A percentile compares a stretch with the other conserved stretches of the same genome.
Conservation (phyloP, 2,113 vertebrate genomes). For the Cyprinodon brontotheroides region DNA sequence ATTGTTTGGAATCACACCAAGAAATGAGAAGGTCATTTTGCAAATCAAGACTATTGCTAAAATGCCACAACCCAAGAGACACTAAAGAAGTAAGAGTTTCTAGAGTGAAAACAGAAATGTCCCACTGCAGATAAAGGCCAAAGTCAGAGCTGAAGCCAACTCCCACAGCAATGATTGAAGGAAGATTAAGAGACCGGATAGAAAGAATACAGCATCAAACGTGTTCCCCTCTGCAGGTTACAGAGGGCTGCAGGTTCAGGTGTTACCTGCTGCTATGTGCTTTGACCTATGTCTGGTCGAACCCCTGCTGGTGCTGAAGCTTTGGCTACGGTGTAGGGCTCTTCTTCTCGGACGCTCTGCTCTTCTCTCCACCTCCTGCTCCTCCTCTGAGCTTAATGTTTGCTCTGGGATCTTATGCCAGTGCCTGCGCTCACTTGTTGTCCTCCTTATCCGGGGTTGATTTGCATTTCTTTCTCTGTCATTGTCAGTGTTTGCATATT, state of each 20-base stretch:
- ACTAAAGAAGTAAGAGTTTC: constrained; percentile 6
- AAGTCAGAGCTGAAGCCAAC: constrained; percentile 31
- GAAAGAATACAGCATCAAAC: constrained; percentile 25
- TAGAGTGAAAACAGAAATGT: constrained; percentile 12
- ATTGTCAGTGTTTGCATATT: constrained; percentile 1
- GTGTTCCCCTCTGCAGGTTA: constrained; percentile 36
- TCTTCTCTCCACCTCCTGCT: constrained; percentile 58
- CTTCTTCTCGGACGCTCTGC: constrained; percentile 36
- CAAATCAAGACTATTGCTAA: not conserved
- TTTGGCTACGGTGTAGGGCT: constrained; percentile 60
- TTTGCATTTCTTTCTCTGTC: constrained; percentile 25
- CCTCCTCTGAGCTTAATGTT: constrained; percentile 65
- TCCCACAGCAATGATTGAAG: constrained; percentile 40
- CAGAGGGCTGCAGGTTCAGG: constrained; percentile 37
- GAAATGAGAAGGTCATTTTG: not conserved
- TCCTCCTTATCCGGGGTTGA: constrained; percentile 40
- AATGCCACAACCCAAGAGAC: constrained; percentile 17
- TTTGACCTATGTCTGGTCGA: constrained; percentile 49
- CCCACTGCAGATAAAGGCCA: constrained; percentile 24
- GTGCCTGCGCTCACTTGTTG: constrained; percentile 43
- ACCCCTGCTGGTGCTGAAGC: constrained; percentile 55
- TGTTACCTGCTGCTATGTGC: constrained; percentile 73
- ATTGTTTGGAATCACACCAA: constrained; percentile 7
- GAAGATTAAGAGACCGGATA: constrained; percentile 47
- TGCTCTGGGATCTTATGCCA: constrained; percentile 45